Conservation (phyloP, 2,888 invertebrate genomes). For the Phalangium opilio region DNA sequence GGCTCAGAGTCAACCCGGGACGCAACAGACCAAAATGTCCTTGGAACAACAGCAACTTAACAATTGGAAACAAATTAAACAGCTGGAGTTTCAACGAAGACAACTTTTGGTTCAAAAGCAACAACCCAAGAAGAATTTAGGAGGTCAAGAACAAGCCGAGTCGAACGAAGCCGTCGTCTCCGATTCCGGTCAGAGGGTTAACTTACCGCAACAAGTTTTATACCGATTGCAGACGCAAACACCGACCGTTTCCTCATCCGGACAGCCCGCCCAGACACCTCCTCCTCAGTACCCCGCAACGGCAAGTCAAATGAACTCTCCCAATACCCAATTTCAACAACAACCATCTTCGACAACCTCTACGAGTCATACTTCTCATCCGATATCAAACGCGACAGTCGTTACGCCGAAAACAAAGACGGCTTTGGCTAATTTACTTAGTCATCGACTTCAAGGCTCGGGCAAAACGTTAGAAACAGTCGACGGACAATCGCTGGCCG, state of each 20-base stretch:
- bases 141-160: slow-evolving; percentile 1
- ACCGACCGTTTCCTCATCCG: slow-evolving; percentile 1
- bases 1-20: neutral
- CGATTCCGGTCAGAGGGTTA: too few relatives aligned
- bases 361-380: neutral
- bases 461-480: slow-evolving; percentile 15
- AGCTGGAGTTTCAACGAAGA: slow-evolving; percentile 28
- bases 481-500: neutral
- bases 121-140: slow-evolving; percentile 29
- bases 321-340: neutral
- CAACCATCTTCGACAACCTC: slow-evolving; percentile 6
- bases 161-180: neutral
- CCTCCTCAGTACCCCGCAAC: neutral
- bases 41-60: neutral
- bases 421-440: slow-evolving; percentile 84
- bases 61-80: slow-evolving; percentile 33
- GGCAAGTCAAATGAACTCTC: neutral
- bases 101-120: slow-evolving; percentile 40
- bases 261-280: neutral
- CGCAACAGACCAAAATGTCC: neutral
- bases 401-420: slow-evolving; percentile 67
- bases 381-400: too few relatives aligned
- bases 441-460: slow-evolving; percentile 49
- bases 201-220: too few relatives aligned
- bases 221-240: neutral